A percentile compares a stretch with the other conserved stretches of the same genome.
Evolutionary conservation across 2,113 vertebrate genomes (phyloP).

Genomic region (Heterocephalus glaber): DNA sequence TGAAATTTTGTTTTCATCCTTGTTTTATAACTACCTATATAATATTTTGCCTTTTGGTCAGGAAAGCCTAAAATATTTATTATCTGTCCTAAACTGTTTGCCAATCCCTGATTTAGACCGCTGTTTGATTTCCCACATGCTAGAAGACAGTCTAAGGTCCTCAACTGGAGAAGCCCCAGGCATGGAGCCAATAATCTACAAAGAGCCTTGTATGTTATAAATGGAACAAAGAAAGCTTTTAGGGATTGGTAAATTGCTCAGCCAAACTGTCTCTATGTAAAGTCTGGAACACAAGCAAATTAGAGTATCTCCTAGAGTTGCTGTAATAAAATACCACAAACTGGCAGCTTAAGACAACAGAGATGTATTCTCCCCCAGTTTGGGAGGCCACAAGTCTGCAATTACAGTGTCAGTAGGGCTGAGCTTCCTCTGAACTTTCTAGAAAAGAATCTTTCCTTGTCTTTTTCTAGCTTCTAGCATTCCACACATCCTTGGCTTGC

Average conservation of each 20-base stretch:
- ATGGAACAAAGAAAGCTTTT: constrained; percentile 40
- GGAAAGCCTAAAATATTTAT: neutral
- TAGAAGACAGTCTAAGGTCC: neutral
- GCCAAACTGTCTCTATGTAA: constrained; percentile 10
- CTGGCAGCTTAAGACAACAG: neutral
- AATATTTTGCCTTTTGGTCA: neutral
- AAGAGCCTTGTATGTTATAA: constrained; percentile 6
- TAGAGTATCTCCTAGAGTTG: neutral
- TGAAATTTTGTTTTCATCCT: constrained; percentile 12
- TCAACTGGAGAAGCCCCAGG: neutral
- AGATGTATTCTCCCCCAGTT: neutral
- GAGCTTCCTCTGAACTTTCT: neutral
- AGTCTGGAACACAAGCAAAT: constrained; percentile 19
- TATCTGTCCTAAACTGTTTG: neutral
- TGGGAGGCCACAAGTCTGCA: neutral
- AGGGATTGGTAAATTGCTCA: neutral
- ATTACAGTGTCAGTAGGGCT: neutral
- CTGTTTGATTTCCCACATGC: neutral
- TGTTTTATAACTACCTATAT: neutral
- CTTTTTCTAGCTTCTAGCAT: constrained; percentile 2
- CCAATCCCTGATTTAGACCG: neutral
- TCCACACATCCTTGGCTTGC: neutral
- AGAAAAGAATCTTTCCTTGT: neutral
- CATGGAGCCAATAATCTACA: constrained; percentile 17
- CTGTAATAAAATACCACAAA: neutral